A percentile compares a stretch with the other conserved stretches of the same genome.
These are phyloP conservation scores for Pterocles burchelli DNA, from an alignment of 2,113 vertebrate species.

Conservation along the genomic window DNA sequence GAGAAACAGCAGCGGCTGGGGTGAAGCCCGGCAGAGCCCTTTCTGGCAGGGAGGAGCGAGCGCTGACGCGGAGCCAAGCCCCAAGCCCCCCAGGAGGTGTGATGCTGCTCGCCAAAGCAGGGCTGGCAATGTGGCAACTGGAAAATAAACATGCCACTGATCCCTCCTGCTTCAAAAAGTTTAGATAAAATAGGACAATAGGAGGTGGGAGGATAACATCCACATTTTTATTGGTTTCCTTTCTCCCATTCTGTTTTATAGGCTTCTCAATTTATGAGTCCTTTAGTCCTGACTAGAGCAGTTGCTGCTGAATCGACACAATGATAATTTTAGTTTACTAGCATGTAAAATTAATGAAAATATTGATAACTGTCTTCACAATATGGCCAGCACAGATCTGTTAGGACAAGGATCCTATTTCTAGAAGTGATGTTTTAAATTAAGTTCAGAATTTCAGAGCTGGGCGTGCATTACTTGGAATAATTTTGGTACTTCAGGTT, in stretches of 20 bases:
- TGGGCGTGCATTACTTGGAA: background rate
- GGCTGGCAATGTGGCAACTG: background rate
- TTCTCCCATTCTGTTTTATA: background rate
- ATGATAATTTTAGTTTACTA: background rate
- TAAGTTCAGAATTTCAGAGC: background rate
- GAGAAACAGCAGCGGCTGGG: background rate
- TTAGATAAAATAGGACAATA: rapidly evolving
- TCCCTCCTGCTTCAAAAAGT: background rate
- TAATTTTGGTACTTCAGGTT: background rate
- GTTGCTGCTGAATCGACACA: background rate
- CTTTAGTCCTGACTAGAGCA: background rate
- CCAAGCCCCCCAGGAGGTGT: background rate
- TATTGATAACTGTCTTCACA: background rate
- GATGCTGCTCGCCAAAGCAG: background rate
- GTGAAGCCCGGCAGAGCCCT: background rate
- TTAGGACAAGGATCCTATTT: background rate
- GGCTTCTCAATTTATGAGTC: background rate
- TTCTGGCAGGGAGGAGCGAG: background rate
- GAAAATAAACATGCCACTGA: rapidly evolving
- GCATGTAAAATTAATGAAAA: background rate
- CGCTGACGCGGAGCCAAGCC: background rate
- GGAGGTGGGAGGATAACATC: background rate
- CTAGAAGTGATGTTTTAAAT: background rate
- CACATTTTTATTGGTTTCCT: background rate
- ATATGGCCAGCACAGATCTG: background rate